Conservation (phyloP, 2,113 vertebrate genomes). For the Siniperca knerii region DNA sequence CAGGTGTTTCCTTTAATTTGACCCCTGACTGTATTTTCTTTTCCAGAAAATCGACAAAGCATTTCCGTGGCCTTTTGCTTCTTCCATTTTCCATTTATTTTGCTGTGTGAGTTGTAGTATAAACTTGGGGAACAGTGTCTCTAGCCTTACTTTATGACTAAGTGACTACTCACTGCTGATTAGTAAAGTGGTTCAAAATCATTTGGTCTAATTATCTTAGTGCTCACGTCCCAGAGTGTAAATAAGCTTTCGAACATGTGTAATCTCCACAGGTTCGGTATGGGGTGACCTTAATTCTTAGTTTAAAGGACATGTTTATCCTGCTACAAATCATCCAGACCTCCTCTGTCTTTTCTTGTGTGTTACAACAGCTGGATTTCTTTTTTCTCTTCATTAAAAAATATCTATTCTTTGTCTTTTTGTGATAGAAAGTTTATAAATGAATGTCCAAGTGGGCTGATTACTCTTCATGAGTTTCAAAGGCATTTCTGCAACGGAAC, state of each 20-base stretch:
- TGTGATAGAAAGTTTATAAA: constrained; percentile 79
- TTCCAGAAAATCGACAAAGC: neutral
- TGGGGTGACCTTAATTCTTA: constrained; percentile 60
- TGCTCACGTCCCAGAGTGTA: constrained; percentile 13
- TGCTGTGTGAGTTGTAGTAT: neutral
- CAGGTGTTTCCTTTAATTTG: too few species aligned
- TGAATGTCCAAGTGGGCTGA: constrained; percentile 78
- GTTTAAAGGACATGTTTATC: constrained; percentile 17
- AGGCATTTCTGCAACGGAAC: constrained; percentile 82
- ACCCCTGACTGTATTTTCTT: too few species aligned
- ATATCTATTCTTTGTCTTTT: constrained; percentile 5
- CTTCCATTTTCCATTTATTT: neutral
- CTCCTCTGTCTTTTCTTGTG: rapidly evolving
- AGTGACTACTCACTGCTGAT: neutral
- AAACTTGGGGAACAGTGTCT: neutral
- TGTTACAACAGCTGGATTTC: neutral
- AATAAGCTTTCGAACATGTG: constrained; percentile 38
- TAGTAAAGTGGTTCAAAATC: constrained; percentile 30
- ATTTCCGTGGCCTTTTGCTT: neutral
- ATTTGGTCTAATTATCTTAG: constrained; percentile 47
- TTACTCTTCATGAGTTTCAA: constrained; percentile 81
- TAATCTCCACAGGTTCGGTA: constrained; percentile 44
- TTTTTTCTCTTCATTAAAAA: neutral
- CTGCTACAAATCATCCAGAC: neutral
- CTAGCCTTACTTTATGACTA: neutral